phyloP scores from a whole-genome alignment of 2,113 vertebrate species.

The Leptobrachium leishanense region DNA sequence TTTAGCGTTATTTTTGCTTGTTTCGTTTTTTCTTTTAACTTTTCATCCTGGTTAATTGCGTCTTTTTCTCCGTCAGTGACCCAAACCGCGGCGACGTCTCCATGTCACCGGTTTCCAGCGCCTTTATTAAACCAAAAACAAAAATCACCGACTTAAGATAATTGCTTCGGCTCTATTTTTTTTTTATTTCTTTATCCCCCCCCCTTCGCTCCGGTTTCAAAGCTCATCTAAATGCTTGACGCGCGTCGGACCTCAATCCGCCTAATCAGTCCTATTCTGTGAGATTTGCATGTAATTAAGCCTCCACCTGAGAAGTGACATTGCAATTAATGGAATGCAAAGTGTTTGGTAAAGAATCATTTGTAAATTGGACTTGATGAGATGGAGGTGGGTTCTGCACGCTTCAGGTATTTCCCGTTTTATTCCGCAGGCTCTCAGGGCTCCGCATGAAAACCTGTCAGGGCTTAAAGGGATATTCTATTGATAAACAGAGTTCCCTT shows the following conservation, averaged over 20 bases:
- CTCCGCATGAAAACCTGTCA: neutral
- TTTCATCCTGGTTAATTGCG: conserved; percentile 7
- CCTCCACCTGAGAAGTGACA: conserved; percentile 27
- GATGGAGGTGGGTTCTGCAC: neutral
- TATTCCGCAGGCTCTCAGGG: neutral
- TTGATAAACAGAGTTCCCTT: too few relatives aligned
- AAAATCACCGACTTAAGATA: conserved; percentile 7
- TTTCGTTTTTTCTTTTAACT: too few relatives aligned
- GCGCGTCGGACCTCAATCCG: neutral
- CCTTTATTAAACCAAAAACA: neutral
- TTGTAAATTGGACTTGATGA: conserved; percentile 27
- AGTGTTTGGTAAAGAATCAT: conserved; percentile 25
- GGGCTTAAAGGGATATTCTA: neutral
- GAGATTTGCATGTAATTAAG: conserved; percentile 38
- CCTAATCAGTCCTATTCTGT: conserved; percentile 39
- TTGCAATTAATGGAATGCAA: conserved; percentile 40
- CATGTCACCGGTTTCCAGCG: neutral
- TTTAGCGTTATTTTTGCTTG: too few relatives aligned
- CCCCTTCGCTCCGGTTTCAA: conserved; percentile 4
- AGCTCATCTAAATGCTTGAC: conserved; percentile 18
- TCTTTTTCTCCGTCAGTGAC: conserved; percentile 5
- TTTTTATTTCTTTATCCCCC: neutral
- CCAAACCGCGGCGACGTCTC: neutral
- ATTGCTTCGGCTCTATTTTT: conserved; percentile 19
- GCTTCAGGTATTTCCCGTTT: neutral